Evolutionary conservation across 2,113 vertebrate genomes (phyloP).

Genomic region (Scopus umbretta): DNA sequence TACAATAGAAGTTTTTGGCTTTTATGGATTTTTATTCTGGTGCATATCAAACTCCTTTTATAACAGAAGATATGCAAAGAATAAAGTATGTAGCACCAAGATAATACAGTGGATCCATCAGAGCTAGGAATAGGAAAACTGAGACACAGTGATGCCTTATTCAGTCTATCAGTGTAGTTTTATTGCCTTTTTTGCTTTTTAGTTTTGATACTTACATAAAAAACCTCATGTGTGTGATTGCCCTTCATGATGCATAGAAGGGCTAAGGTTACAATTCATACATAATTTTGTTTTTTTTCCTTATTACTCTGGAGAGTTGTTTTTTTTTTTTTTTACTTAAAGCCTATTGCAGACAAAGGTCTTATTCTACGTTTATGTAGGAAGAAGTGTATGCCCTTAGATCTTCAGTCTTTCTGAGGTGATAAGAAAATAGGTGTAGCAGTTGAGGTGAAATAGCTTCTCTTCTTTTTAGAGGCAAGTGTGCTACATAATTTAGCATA

Average conservation of each 20-base stretch:
- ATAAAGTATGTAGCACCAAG: neutral
- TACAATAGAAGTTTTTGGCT: neutral
- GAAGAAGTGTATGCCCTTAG: neutral
- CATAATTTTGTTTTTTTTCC: neutral
- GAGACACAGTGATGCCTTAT: neutral
- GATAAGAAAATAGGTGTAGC: neutral
- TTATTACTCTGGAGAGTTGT: neutral
- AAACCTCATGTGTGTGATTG: neutral
- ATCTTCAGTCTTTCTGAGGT: neutral
- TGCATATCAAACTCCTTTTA: neutral
- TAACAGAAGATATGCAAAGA: neutral
- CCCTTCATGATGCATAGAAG: neutral
- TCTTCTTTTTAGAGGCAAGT: neutral
- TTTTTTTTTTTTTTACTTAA: neutral
- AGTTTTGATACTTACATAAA: neutral
- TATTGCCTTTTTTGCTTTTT: neutral
- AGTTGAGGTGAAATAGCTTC: neutral
- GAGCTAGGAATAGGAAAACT: neutral
- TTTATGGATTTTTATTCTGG: neutral
- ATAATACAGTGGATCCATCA: neutral
- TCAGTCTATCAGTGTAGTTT: neutral
- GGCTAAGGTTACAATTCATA: neutral
- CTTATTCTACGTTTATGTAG: neutral
- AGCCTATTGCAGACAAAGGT: neutral
- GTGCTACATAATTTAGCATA: neutral